Base-by-base conservation (phyloP, 2,888 invertebrate genomes). In the Adelognathus sp. region DNA sequence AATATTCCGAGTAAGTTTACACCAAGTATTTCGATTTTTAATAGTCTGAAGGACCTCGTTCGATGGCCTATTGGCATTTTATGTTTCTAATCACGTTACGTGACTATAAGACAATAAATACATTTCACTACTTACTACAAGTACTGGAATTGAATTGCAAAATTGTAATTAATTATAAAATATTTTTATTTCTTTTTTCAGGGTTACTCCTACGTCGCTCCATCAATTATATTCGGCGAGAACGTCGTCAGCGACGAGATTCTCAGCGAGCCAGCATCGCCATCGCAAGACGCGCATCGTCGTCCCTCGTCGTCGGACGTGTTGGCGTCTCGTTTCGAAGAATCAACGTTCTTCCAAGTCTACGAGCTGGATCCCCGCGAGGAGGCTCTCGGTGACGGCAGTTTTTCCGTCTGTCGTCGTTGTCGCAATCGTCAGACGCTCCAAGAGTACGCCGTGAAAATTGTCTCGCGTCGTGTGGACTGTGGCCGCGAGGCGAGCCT, bases 171-270 rank as follows among this genome's bases (percentile, higher is more conserved):
- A n/a, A 24, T 39, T 14, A 1, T n/a, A n/a, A n/a, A n/a, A n/a
- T n/a, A n/a, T n/a, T n/a, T n/a, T n/a, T n/a, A n/a, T n/a, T n/a
- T n/a, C n/a, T n/a, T n/a, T n/a, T n/a, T 82, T 88, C 93, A 95
- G 96, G 97, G 98, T 31, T 99, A 99, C 90, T 98, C 98, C 0
- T 99, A 97, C 92, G 96, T 99, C 69, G 97, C 98, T 0, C 99
- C 99, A 0, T 97, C 97, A 79, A 95, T 98, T 81, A 92, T 97
- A 82, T 97, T 97, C 92, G 95, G 95, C 18, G 95, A 96, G 88
- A 97, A 96, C 89, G 93, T 94, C 2, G 94, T 96, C 83, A 95
- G 96, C 18, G 95, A 95, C 74, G 95, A 96, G 85, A 93, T 95
- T 74, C 94, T 95, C 91, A 92, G 94, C 92, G 92, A 94, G 87